These are phyloP conservation scores for Neodon shergylaensis DNA, from an alignment of 2,113 vertebrate species.

Conservation along the genomic window DNA sequence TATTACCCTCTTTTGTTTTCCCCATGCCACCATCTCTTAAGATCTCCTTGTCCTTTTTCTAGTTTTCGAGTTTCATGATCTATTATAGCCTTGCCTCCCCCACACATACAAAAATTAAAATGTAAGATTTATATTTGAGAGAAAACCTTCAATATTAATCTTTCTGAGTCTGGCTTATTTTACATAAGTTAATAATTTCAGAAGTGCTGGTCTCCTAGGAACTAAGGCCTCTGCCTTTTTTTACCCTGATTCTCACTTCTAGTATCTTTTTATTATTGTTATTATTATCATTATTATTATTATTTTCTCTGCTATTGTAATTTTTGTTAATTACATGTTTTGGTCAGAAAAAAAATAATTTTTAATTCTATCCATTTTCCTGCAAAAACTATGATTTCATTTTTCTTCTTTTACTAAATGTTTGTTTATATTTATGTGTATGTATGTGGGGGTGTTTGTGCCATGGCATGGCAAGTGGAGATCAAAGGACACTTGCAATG, in stretches of 20 bases:
- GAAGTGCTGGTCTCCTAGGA: too few species aligned
- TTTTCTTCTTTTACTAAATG: neutral
- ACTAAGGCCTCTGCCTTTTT: too few species aligned
- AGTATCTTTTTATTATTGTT: too few species aligned
- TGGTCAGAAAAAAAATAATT: neutral
- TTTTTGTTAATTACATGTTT: too few species aligned
- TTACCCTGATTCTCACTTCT: too few species aligned
- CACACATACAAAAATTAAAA: neutral
- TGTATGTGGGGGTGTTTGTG: neutral
- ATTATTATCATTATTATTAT: too few species aligned
- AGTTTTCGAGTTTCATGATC: neutral
- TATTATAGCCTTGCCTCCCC: neutral
- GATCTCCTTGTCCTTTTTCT: neutral
- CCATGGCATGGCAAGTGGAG: neutral
- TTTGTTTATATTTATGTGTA: neutral
- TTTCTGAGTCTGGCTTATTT: neutral
- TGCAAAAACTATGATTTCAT: neutral
- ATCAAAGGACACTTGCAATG: neutral
- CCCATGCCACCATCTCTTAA: neutral
- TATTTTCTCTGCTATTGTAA: too few species aligned
- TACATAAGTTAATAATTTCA: too few species aligned
- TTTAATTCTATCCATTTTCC: neutral
- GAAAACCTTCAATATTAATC: neutral
- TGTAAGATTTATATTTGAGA: neutral
- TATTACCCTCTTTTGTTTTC: neutral